phyloP scores from a whole-genome alignment of 1,140 invertebrate genomes.

The Melipona quadrifasciata region DNA sequence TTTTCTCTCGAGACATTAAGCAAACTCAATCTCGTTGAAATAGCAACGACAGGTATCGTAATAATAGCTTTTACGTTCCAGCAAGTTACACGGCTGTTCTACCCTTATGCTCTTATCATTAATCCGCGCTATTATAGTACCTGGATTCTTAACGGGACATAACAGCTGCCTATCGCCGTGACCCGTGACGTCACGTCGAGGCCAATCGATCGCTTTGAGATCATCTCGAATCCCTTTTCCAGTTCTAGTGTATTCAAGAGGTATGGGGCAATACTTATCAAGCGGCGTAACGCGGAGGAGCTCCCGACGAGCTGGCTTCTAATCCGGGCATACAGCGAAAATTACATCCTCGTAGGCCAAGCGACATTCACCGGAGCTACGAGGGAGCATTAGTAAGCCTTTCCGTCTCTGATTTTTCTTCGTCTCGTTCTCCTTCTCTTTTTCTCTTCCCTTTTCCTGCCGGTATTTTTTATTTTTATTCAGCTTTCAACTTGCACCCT shows the following conservation, averaged over 20 bases:
- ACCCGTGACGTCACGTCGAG: slow-evolving; percentile 56
- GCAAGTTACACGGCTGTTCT: slow-evolving; percentile 21
- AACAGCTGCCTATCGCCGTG: slow-evolving; percentile 46
- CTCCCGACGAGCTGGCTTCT: slow-evolving; percentile 71
- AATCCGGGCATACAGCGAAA: slow-evolving; percentile 76
- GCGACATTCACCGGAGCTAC: slow-evolving; percentile 61
- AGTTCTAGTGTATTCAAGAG: slow-evolving; percentile 59
- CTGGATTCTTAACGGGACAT: slow-evolving; percentile 58
- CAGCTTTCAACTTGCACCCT: too few species aligned
- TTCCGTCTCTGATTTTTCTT: slow-evolving; percentile 51
- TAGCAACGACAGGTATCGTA: slow-evolving; percentile 12
- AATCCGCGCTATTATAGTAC: slow-evolving; percentile 54
- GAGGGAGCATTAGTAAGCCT: slow-evolving; percentile 54
- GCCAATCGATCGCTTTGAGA: slow-evolving; percentile 64
- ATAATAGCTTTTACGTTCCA: slow-evolving; percentile 44
- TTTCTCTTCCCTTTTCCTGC: not conserved
- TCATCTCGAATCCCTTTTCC: slow-evolving; percentile 67
- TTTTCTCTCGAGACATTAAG: slow-evolving; percentile 11
- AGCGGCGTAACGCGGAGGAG: slow-evolving; percentile 44
- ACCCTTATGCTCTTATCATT: slow-evolving; percentile 42
- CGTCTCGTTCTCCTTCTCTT: not conserved
- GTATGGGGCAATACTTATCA: slow-evolving; percentile 70
- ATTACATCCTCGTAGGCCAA: slow-evolving; percentile 71
- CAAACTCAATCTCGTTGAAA: slow-evolving; percentile 17
- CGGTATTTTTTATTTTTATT: not conserved